These are phyloP conservation scores for Camelus dromedarius DNA, from an alignment of 2,113 vertebrate species.

Conservation along the genomic window DNA sequence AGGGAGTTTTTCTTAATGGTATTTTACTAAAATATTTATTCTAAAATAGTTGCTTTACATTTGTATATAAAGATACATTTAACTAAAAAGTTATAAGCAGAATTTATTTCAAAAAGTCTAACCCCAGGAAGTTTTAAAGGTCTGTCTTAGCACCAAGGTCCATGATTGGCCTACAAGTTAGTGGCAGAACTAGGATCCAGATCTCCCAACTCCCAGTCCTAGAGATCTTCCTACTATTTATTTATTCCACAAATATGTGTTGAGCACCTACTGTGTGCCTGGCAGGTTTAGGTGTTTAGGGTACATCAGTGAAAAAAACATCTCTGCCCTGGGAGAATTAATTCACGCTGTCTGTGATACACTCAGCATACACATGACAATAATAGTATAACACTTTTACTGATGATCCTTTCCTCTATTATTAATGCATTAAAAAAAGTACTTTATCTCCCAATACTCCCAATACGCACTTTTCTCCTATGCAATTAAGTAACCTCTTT, in stretches of 20 bases:
- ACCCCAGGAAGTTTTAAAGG: neutral
- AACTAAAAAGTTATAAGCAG: slow-evolving; percentile 27
- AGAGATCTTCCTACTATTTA: neutral
- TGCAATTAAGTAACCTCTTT: neutral
- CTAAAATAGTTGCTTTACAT: slow-evolving; percentile 75
- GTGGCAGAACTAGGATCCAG: neutral
- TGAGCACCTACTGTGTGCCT: neutral
- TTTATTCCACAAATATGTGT: neutral
- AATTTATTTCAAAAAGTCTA: slow-evolving; percentile 50
- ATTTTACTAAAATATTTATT: slow-evolving; percentile 67
- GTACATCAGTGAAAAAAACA: slow-evolving; percentile 3
- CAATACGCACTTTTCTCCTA: neutral
- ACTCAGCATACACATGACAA: neutral
- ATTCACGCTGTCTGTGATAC: neutral
- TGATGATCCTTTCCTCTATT: neutral
- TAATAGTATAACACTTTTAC: neutral
- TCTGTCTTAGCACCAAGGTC: neutral
- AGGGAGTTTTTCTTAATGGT: slow-evolving; percentile 56
- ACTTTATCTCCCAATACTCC: neutral
- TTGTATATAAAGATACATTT: slow-evolving; percentile 64
- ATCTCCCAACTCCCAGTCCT: neutral
- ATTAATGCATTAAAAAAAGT: neutral
- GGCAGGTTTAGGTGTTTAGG: neutral
- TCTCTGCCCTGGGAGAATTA: neutral
- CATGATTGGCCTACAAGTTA: neutral